Evolutionary conservation across 2,113 vertebrate species (phyloP), one percentile per base, ranked within the genome.

Genomic region (Lepisosteus osseus): DNA sequence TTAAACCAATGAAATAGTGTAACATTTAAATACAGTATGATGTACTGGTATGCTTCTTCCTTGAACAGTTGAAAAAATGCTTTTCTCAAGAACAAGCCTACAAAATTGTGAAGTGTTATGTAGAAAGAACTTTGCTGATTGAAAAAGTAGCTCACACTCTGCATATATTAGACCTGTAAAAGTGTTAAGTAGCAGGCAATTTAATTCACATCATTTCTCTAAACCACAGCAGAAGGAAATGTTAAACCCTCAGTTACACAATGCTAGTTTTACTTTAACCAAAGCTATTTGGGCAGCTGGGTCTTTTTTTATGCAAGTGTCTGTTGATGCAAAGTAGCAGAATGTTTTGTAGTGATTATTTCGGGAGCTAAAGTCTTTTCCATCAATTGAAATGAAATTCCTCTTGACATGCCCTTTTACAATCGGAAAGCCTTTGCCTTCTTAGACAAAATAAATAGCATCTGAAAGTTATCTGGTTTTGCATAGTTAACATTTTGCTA

Each of bases 401-500:
- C 87, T 92, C 90, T 89, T 88, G 88, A 91, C 91, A 90, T 91
- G 90, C 89, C 90, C 90, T 87, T 87, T 88, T 78, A 82, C 87
- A 87, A 83, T 82, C 86, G 86, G 83, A 61, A 85, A 88, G 85
- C 83, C 78, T 79, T 82, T 85, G 88, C 87, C 87, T 91, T 88
- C 82, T 84, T 73, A 83, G 80, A 82, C 91, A 89, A 93, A 93
- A 94, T 92, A 94, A 90, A 89, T 82, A 87, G 83, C 90, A 77
- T 89, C 84, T 85, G 80, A 84, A 83, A 7, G 88, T 89, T 87
- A 86, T 90, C 94, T 88, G 89, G 89, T 92, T 93, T 94, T 93
- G 92, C 92, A 94, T 93, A 92, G 93, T 91, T 94, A 91, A 91
- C 92, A 90, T 93, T 95, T 95, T 86, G 86, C 90, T 93, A 93